These are phyloP conservation scores for Trichomalopsis sarcophagae DNA, from an alignment of 1,140 invertebrate genomes.

Conservation along the genomic window DNA sequence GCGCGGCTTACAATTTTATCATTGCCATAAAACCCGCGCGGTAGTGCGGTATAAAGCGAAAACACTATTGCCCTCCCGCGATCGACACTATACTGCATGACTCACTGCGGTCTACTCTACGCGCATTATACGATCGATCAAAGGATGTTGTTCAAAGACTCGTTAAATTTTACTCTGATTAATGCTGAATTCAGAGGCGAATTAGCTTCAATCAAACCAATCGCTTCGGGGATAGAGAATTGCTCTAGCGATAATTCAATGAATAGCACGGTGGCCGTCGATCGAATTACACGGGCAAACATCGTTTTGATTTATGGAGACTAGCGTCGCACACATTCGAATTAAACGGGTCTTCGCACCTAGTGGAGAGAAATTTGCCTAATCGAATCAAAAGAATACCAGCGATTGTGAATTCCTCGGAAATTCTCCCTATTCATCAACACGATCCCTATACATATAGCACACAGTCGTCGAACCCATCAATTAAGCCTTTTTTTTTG, in stretches of 20 bases:
- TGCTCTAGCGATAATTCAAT: background rate
- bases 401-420: too few relatives aligned
- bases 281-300: background rate
- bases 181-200: slow-evolving; percentile 8
- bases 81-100: too few relatives aligned
- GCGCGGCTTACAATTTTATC: background rate
- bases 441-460: background rate
- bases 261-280: too few relatives aligned
- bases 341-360: too few relatives aligned
- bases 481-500: slow-evolving; percentile 39
- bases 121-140: background rate
- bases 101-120: background rate
- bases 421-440: slow-evolving; percentile 28
- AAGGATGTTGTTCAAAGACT: slow-evolving; percentile 22
- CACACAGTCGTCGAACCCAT: slow-evolving; percentile 8
- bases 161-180: slow-evolving; percentile 5
- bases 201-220: slow-evolving; percentile 27
- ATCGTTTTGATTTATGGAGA: background rate
- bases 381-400: too few relatives aligned
- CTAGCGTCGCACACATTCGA: too few relatives aligned
- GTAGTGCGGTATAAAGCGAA: too few relatives aligned
- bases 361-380: too few relatives aligned
- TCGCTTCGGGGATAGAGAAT: background rate
- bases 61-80: too few relatives aligned
- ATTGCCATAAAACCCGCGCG: background rate